Percentiles rank a stretch among this genome's conserved stretches.
Conservation (phyloP, 2,797 vertebrate genomes). For the Falco berigora region DNA sequence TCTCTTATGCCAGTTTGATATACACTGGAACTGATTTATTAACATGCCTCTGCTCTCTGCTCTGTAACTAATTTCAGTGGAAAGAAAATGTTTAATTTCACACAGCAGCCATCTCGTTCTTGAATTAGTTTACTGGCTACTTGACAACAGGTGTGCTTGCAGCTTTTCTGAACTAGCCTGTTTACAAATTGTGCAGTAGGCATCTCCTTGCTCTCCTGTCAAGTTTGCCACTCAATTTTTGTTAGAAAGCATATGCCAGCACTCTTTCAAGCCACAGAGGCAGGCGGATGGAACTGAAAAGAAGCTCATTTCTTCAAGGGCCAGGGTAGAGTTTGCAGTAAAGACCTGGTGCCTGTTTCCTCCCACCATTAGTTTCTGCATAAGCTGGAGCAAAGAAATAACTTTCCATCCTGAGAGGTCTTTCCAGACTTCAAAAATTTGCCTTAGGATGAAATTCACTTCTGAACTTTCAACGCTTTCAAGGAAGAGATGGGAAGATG, state of each 20-base stretch:
- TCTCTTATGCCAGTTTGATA: neutral
- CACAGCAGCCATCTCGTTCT: neutral
- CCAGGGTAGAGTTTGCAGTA: neutral
- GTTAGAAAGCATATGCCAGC: neutral
- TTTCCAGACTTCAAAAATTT: neutral
- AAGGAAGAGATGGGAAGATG: neutral
- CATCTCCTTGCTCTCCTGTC: neutral
- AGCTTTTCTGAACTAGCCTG: neutral
- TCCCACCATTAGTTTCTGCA: neutral
- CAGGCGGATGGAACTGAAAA: neutral
- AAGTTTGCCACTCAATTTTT: neutral
- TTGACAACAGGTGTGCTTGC: neutral
- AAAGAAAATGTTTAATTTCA: neutral
- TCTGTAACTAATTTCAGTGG: neutral
- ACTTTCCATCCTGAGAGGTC: neutral
- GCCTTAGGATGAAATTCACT: neutral
- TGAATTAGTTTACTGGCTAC: neutral
- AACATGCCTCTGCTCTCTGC: neutral
- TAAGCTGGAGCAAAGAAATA: neutral
- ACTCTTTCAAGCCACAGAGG: neutral
- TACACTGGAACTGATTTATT: neutral
- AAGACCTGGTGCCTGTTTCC: neutral
- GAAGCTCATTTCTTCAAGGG: neutral
- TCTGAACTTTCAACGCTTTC: neutral
- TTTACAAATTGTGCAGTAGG: neutral